Base-by-base conservation (phyloP, 2,797 vertebrate species). In the Poecile montanus region DNA sequence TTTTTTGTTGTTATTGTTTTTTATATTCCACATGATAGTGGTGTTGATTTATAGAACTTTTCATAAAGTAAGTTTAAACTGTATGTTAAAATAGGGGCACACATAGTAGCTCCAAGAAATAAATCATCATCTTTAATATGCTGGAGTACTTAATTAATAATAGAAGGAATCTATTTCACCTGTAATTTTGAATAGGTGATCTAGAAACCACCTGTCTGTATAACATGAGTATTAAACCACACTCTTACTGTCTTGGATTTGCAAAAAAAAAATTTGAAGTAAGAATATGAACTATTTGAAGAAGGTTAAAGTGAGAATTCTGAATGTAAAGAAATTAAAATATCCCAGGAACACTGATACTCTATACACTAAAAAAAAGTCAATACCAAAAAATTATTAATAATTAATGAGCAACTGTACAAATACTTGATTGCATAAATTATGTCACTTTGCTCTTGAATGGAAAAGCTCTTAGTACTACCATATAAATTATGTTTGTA, bases 31-130 rank as follows among this genome's bases (percentile, higher is more conserved):
- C 73, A 86, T 20, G 5, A 90, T 70, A 89, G 70, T 86, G 70
- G n/a, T 40, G 44, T 91, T 95, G 90, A 91, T 96, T 96, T 94
- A 66, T 96, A 95, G 50, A 93, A 50, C 72, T 96, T 96, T 97
- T 95, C 94, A 88, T 93, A 91, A 76, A 93, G 16, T 85, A 87
- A 77, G 27, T 87, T 96, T 67, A 54, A 96, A 84, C 38, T 63
- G 45, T 94, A 56, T 81, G n/a, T 88, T 85, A 85, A 92, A 91
- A 80, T n/a, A 76, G n/a, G 66, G 32, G 75, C 60, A 34, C 79
- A 90, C 2, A 9, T 79, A 89, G 34, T 58, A 26, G 60, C 62
- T 88, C 80, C 26, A 82, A 83, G 81, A 88, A 92, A 90, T 85
- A 71, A 83, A 86, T 88, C 27, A 72, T 88, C 30, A 34, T 71